These are phyloP conservation scores for Morus bassanus DNA, from an alignment of 2,797 vertebrate genomes.

Conservation along the genomic window DNA sequence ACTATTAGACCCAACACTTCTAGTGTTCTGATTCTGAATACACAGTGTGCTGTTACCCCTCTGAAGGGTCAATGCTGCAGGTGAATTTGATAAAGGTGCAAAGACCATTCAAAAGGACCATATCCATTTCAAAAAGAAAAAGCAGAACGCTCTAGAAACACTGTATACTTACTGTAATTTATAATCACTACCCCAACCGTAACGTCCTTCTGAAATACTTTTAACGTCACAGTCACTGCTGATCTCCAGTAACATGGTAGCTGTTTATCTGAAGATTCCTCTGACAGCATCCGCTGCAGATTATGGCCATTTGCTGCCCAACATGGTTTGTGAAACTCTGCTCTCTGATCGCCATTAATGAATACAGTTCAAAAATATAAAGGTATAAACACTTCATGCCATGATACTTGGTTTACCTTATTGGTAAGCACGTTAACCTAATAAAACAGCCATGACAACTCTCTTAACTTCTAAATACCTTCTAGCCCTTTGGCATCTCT, in stretches of 20 bases:
- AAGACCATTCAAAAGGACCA: neutral
- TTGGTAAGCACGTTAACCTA: neutral
- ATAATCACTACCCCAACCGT: neutral
- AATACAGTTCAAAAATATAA: neutral
- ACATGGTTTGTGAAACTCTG: neutral
- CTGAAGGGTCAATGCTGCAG: neutral
- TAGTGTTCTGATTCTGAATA: neutral
- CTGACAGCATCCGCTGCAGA: neutral
- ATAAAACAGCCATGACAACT: neutral
- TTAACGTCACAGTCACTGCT: neutral
- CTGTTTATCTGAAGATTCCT: neutral
- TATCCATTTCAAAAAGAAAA: neutral
- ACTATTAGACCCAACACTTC: neutral
- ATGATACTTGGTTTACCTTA: neutral
- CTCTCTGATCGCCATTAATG: neutral
- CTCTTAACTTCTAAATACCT: neutral
- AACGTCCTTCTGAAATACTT: neutral
- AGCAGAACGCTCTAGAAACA: neutral
- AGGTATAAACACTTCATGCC: neutral
- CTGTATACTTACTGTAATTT: neutral
- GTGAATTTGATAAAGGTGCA: neutral
- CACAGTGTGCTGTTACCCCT: neutral
- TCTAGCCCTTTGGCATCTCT: neutral
- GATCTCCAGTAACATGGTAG: neutral
- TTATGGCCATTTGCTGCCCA: neutral